Conservation (phyloP, 2,888 invertebrate species). For the Steinernema hermaphroditum region DNA sequence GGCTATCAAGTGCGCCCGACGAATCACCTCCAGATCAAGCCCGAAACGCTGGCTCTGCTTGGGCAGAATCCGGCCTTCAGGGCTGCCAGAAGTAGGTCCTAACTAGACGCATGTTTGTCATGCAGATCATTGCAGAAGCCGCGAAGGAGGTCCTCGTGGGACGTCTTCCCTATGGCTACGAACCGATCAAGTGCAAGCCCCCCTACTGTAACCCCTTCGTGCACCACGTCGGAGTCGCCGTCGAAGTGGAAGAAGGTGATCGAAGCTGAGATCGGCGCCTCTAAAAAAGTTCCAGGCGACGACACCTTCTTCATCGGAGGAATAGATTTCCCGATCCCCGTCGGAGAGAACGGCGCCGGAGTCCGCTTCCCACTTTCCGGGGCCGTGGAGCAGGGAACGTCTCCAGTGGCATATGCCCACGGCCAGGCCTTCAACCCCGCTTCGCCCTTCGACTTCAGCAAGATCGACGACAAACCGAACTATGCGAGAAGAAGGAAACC, state of each 20-base stretch:
- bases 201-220: conserved; percentile 65
- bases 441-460: conserved; percentile 53
- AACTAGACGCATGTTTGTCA: not conserved
- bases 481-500: not conserved
- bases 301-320: conserved; percentile 61
- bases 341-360: conserved; percentile 58
- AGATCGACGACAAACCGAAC: conserved; percentile 3
- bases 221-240: conserved; percentile 56
- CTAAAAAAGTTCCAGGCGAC: conserved; percentile 44
- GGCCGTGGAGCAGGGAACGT: conserved; percentile 58
- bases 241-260: conserved; percentile 58
- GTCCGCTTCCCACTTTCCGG: conserved; percentile 60
- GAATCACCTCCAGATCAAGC: conserved; percentile 58
- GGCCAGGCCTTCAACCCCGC: conserved; percentile 60
- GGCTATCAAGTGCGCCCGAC: conserved; percentile 59
- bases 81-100: conserved; percentile 53
- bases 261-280: not conserved
- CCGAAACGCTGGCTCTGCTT: conserved; percentile 54
- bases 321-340: conserved; percentile 60
- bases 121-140: conserved; percentile 45
- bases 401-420: conserved; percentile 60
- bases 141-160: conserved; percentile 59
- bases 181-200: conserved; percentile 62
- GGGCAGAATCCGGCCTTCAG: conserved; percentile 58
- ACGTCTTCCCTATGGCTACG: conserved; percentile 60